These are phyloP conservation scores for Tiphia femorata DNA, from an alignment of 2,888 invertebrate species.

Conservation along the genomic window DNA sequence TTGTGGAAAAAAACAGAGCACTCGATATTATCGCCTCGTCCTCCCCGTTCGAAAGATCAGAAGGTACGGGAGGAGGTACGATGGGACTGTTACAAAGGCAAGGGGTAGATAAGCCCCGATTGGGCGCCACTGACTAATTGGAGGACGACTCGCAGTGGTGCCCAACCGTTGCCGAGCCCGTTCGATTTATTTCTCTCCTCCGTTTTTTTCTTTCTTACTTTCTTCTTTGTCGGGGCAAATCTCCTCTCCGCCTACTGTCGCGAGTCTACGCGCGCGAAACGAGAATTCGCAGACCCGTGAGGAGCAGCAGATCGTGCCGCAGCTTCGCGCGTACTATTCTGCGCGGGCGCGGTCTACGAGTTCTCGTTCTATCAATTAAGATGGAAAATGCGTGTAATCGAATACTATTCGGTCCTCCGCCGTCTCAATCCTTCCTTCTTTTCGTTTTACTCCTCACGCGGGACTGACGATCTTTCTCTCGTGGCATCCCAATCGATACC, in stretches of 20 bases:
- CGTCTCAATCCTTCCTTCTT: too few species aligned
- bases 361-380: too few species aligned
- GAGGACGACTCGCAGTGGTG: constrained; percentile 21
- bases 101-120: constrained; percentile 19
- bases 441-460: too few species aligned
- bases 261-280: neutral
- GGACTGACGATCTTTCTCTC: too few species aligned
- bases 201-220: neutral
- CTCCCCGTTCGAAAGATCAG: neutral
- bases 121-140: constrained; percentile 26
- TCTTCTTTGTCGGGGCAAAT: neutral
- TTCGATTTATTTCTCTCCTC: constrained; percentile 13
- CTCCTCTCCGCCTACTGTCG: too few species aligned
- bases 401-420: too few species aligned
- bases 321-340: too few species aligned
- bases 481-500: constrained; percentile 44
- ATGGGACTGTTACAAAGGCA: constrained; percentile 19
- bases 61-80: constrained; percentile 11
- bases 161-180: constrained; percentile 15
- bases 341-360: too few species aligned
- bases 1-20: too few species aligned
- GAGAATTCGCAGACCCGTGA: too few species aligned
- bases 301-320: too few species aligned
- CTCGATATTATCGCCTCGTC: neutral
- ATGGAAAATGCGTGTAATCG: too few species aligned